Conservation (phyloP, 2,888 invertebrate genomes). For the Epsilonema sp. region DNA sequence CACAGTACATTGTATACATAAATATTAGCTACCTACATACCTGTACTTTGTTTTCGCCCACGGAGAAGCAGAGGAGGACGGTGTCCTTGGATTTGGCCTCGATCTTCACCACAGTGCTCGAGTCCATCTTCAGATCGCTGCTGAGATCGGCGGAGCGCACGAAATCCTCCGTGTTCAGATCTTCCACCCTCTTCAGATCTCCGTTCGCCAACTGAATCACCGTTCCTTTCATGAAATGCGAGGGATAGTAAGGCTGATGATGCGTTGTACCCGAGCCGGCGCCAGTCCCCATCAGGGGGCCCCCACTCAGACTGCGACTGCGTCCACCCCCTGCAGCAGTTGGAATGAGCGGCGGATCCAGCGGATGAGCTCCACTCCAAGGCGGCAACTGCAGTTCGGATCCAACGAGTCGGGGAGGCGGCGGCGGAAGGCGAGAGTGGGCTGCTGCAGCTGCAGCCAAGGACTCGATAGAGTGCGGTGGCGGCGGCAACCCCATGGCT, state of each 20-base stretch:
- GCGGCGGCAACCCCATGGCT: too few species aligned
- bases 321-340: background rate
- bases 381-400: background rate
- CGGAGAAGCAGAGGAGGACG: conserved; percentile 49
- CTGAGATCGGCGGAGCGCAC: conserved; percentile 57
- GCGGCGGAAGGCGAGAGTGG: background rate
- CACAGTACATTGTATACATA: too few species aligned
- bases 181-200: conserved; percentile 57
- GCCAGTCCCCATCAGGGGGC: background rate
- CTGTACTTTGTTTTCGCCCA: conserved; percentile 52
- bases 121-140: conserved; percentile 53
- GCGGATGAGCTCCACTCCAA: too few species aligned
- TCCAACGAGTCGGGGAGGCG: background rate
- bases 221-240: conserved; percentile 50
- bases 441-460: too few species aligned
- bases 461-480: too few species aligned
- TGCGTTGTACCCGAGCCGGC: background rate
- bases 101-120: conserved; percentile 65
- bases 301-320: too few species aligned
- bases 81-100: conserved; percentile 36
- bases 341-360: too few species aligned
- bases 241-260: conserved; percentile 27
- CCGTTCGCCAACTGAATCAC: conserved; percentile 62
- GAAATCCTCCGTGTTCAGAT: conserved; percentile 72
- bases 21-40: too few species aligned